phyloP scores from a whole-genome alignment of 2,888 invertebrate genomes.

The Protophormia terraenovae region DNA sequence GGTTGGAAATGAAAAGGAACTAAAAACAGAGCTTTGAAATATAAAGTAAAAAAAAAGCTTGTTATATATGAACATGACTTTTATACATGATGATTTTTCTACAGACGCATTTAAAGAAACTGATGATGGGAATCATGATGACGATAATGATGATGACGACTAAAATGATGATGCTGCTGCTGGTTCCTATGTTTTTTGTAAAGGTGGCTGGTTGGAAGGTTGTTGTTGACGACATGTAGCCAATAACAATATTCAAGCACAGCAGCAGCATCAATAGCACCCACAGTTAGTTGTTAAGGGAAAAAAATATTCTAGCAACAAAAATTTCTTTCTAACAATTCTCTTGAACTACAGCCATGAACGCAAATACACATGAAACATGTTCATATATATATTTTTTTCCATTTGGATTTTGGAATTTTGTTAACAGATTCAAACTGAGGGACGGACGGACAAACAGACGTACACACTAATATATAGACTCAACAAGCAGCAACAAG shows the following conservation, averaged over 20 bases:
- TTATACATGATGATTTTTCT: slow-evolving; percentile 56
- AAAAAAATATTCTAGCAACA: slow-evolving; percentile 38
- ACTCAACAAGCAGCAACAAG: slow-evolving; percentile 42
- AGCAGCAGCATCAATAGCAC: slow-evolving; percentile 56
- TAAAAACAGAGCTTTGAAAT: background rate
- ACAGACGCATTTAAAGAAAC: slow-evolving; percentile 38
- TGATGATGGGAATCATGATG: slow-evolving; percentile 38
- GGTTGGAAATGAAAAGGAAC: slow-evolving; percentile 51
- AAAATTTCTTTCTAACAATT: slow-evolving; percentile 41
- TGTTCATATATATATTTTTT: background rate
- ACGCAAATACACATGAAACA: slow-evolving; percentile 2
- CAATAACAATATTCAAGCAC: slow-evolving; percentile 63
- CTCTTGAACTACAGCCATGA: slow-evolving; percentile 36
- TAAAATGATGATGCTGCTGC: slow-evolving; percentile 31
- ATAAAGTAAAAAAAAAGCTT: background rate
- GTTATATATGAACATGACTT: slow-evolving; percentile 65
- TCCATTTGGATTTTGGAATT: slow-evolving; percentile 33
- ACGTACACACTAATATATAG: no score
- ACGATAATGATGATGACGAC: slow-evolving; percentile 39
- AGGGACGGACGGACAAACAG: slow-evolving; percentile 1
- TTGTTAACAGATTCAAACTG: slow-evolving; percentile 39
- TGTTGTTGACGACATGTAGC: slow-evolving; percentile 66
- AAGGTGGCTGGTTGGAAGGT: slow-evolving; percentile 8
- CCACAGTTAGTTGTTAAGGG: slow-evolving; percentile 63
- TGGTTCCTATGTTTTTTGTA: no score